phyloP scores from a whole-genome alignment of 1,140 invertebrate species.

The Hermetia illucens region DNA sequence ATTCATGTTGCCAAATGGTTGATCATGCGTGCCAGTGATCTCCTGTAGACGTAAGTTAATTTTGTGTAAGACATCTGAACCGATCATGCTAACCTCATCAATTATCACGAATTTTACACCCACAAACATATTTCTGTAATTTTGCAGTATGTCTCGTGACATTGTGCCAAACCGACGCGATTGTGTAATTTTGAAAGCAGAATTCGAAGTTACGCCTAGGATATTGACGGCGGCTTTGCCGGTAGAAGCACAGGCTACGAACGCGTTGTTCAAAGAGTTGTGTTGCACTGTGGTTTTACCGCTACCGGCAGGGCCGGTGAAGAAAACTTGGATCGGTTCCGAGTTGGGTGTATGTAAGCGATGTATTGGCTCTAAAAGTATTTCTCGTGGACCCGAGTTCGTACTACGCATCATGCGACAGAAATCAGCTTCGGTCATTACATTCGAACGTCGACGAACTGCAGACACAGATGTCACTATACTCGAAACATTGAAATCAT shows the following conservation, averaged over 20 bases:
- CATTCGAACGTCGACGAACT: too few species aligned
- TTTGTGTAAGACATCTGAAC: slow-evolving; percentile 12
- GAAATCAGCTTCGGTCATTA: slow-evolving; percentile 5
- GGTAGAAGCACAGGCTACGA: slow-evolving; percentile 18
- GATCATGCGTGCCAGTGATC: slow-evolving; percentile 10
- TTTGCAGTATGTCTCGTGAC: slow-evolving; percentile 3
- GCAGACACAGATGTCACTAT: too few species aligned
- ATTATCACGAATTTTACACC: slow-evolving; percentile 11
- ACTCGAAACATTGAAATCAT: too few species aligned
- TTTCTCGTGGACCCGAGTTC: slow-evolving; percentile 6
- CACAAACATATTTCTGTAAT: slow-evolving; percentile 9
- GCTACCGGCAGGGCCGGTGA: slow-evolving; percentile 8
- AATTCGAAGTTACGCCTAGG: slow-evolving; percentile 17
- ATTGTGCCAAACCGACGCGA: slow-evolving; percentile 4
- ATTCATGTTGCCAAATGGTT: slow-evolving; percentile 10
- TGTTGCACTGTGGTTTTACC: too few species aligned
- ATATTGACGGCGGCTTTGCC: slow-evolving; percentile 22
- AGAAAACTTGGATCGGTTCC: slow-evolving; percentile 6
- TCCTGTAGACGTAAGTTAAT: slow-evolving; percentile 13
- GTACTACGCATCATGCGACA: slow-evolving; percentile 7
- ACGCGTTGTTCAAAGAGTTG: too few species aligned
- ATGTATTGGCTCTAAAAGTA: not conserved
- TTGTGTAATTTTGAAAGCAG: slow-evolving; percentile 10
- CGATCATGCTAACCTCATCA: slow-evolving; percentile 16
- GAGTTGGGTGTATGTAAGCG: not conserved